phyloP scores from a whole-genome alignment of 2,888 invertebrate genomes.

The Drosophila nigricruria region DNA sequence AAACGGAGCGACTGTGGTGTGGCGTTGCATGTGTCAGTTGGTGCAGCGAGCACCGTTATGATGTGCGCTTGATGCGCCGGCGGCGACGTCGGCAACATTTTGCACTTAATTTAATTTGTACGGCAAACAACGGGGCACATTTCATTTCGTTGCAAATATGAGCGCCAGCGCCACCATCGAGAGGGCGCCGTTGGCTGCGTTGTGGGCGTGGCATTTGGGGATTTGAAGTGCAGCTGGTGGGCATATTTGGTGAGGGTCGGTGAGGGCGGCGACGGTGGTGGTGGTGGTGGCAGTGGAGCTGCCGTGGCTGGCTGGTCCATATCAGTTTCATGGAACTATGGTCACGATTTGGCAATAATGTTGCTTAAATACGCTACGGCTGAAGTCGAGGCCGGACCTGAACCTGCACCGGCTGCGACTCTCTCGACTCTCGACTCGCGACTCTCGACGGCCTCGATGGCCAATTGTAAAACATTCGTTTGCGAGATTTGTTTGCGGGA shows the following conservation, averaged over 20 bases:
- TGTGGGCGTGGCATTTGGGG: conserved; percentile 44
- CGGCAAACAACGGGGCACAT: conserved; percentile 69
- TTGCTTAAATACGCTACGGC: conserved; percentile 80
- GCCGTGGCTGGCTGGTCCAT: conserved; percentile 67
- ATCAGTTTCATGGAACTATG: conserved; percentile 86
- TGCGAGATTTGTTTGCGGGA: conserved; percentile 83
- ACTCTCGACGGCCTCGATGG: conserved; percentile 47
- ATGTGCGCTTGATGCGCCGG: conserved; percentile 69
- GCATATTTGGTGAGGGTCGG: background rate
- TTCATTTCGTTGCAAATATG: conserved; percentile 37
- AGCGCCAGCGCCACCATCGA: conserved; percentile 67
- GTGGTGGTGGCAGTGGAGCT: background rate
- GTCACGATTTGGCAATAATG: conserved; percentile 86
- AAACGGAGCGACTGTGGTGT: background rate
- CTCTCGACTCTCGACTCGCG: conserved; percentile 18
- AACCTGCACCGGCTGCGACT: conserved; percentile 40
- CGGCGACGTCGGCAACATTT: conserved; percentile 60
- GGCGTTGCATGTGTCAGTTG: conserved; percentile 55
- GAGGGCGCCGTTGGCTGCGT: conserved; percentile 61
- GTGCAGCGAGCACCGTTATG: conserved; percentile 65
- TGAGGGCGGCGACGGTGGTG: background rate
- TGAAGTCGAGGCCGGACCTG: conserved; percentile 31
- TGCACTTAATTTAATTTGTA: conserved; percentile 81
- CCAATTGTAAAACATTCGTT: conserved; percentile 83
- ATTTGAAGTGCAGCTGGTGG: conserved; percentile 52